Conservation (phyloP, 2,888 invertebrate genomes). For the Troilus luridus region DNA sequence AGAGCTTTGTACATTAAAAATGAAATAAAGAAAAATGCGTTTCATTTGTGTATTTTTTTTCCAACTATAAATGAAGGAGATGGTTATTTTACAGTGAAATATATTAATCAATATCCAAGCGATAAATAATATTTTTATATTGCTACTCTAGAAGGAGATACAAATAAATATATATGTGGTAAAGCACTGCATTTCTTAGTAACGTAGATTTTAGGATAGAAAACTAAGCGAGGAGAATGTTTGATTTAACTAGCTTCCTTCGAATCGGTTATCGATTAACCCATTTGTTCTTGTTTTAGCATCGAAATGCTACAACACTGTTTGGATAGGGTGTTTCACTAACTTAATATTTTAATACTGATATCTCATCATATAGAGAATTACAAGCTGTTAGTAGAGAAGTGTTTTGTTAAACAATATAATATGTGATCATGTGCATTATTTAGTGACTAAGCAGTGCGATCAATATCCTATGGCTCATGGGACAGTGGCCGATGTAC, state of each 20-base stretch:
- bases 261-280: background rate
- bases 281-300: background rate
- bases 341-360: background rate
- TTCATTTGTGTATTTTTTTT: too few relatives aligned
- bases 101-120: background rate
- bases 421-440: background rate
- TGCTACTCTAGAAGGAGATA: background rate
- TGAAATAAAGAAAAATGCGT: too few relatives aligned
- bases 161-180: background rate
- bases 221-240: background rate
- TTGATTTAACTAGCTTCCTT: background rate
- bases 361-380: background rate
- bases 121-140: background rate
- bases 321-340: background rate
- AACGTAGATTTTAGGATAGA: too few relatives aligned
- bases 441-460: background rate
- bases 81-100: too few relatives aligned
- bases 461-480: background rate
- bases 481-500: background rate
- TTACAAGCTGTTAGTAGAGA: background rate
- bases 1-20: too few relatives aligned
- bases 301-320: background rate
- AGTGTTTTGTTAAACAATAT: background rate
- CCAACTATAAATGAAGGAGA: too few relatives aligned
- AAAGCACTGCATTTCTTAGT: background rate